Conservation (phyloP, 2,888 invertebrate genomes). For the Watsonalla cultraria region DNA sequence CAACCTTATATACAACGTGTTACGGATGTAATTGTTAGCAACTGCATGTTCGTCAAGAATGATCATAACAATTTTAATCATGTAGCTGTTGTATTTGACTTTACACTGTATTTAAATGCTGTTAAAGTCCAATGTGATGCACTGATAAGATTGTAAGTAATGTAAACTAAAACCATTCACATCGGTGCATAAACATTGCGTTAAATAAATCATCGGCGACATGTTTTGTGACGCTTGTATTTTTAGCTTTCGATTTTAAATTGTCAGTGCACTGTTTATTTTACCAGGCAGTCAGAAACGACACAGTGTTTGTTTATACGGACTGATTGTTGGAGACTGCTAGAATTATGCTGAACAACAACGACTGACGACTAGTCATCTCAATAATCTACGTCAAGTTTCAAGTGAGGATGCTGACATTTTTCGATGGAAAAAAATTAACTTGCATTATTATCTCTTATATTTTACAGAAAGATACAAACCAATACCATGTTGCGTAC, state of each 20-base stretch:
- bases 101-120: conserved; percentile 6
- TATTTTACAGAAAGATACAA: too few species aligned
- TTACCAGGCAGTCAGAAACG: conserved; percentile 31
- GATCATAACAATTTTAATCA: neutral
- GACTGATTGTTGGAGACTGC: neutral
- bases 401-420: neutral
- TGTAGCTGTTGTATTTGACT: neutral
- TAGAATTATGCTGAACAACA: neutral
- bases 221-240: conserved; percentile 55
- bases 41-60: neutral
- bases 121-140: conserved; percentile 12
- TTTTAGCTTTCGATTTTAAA: conserved; percentile 40
- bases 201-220: conserved; percentile 70
- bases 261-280: conserved; percentile 40
- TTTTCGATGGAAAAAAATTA: too few species aligned
- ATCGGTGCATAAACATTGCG: conserved; percentile 61
- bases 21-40: conserved; percentile 1
- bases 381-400: neutral
- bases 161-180: conserved; percentile 52
- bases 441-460: too few species aligned
- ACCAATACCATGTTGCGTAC: too few species aligned
- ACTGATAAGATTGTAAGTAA: conserved; percentile 27
- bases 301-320: conserved; percentile 10
- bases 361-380: neutral
- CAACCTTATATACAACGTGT: conserved; percentile 7